Evolutionary conservation across 2,797 vertebrate species (phyloP), one percentile per base, ranked within the genome.

Genomic region (Cossypha polioptera): DNA sequence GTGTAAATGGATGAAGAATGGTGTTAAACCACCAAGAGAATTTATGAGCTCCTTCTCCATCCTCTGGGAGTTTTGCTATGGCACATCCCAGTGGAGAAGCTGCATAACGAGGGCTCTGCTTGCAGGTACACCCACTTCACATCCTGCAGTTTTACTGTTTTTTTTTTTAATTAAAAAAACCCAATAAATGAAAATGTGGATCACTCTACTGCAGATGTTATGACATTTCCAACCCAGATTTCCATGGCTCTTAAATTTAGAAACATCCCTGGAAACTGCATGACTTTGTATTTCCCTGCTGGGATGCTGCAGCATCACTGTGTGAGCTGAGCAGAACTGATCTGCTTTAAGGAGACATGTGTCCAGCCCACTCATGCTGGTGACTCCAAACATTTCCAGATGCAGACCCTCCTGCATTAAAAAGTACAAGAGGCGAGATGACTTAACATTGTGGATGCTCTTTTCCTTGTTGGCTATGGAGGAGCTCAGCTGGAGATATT

Each of bases 51-150:
- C 38, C 1, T 55, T 24, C 67, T 71, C 11, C n/a, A 29, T 45
- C 10, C 13, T 43, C 55, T n/a, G 68, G 36, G 25, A 22, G 17
- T 45, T 65, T 54, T 74, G 33, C 43, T 16, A 1, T 11, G 61
- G 28, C 5, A 12, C 14, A 26, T 82, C 38, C 29, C 14, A 3
- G 19, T 4, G 50, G 10, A 63, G 55, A 59, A n/a, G 54, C 28
- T 21, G 25, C 0, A 0, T 63, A 38, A n/a, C 1, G 1, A 69
- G 50, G 38, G 45, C 16, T 25, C 19, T 61, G 51, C 33, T 43
- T 65, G 35, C 40, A 8, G 51, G 14, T 13, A 5, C 7, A 10
- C 20, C 50, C 40, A 8, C 19, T 55, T 50, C 62, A 29, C 36
- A 55, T 16, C 22, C 26, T 40, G n/a, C 57, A 11, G 35, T 20